Evolutionary conservation across 1,140 invertebrate species (phyloP), one percentile per base, ranked within the genome.

Genomic region (Meloidogyne exigua): DNA sequence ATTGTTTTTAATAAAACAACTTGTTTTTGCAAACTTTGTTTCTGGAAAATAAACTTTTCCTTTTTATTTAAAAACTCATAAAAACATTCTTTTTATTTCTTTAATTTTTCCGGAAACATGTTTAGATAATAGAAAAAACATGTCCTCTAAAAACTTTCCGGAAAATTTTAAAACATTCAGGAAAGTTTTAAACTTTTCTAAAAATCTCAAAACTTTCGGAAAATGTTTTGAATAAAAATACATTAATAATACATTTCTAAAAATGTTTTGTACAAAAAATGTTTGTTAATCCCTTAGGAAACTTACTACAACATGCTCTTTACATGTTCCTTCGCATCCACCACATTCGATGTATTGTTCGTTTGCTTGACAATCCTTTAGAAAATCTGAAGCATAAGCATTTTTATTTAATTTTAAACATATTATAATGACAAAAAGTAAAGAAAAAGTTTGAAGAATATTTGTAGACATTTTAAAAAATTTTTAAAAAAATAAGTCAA

Each of bases 301-400:
- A 49, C 25, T 12, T 32, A 73, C 72, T 12, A 73, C 57, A 4
- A 73, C 65, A 1, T 23, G 23, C 13, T 73, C 72, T 32, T 39
- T 57, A 65, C 72, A 73, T 28, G 26, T 73, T 23, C 57, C 72
- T 15, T 73, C 72, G 21, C 72, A 73, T 10, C 39, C 65, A 10
- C 72, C 72, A 36, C 72, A 73, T 21, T 73, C 21, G 23, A 73
- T 66, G 12, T 64, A 73, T 36, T 65, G 23, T 21, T 73, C 72
- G 36, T 73, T 73, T 13, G 57, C 72, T 21, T 73, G 72, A 21
- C 72, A 73, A 64, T 73, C 72, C 44, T 18, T 68, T 5, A 68
- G 66, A 42, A 25, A 68, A n/a, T 57, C 49, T 57, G 49, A 57
- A n/a, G 49, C 18, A 57, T 57, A n/a, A n/a, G n/a, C n/a, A 57